Evolutionary conservation across 2,797 vertebrate genomes (phyloP).

Genomic region (Natrix natrix): DNA sequence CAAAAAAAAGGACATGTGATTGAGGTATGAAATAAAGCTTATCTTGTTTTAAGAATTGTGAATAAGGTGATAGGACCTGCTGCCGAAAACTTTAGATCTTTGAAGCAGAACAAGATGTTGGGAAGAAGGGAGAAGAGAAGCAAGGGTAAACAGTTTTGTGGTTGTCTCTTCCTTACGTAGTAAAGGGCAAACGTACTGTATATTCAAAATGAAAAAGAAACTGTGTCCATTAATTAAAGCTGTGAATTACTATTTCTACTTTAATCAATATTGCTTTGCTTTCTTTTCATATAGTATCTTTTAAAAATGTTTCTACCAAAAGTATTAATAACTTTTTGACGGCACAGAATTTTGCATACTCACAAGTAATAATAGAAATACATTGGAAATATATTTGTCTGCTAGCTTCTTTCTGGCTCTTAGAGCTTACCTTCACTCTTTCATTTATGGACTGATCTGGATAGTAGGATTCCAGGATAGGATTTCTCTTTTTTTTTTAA

Average conservation of each 20-base stretch:
- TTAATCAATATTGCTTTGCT: not conserved
- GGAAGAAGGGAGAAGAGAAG: not conserved
- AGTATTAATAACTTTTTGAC: not conserved
- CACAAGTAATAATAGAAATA: constrained; percentile 4
- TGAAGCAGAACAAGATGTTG: not conserved
- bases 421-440: not conserved
- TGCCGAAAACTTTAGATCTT: not conserved
- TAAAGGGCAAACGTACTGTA: not conserved
- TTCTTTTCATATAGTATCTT: not conserved
- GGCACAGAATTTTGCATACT: not conserved
- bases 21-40: not conserved
- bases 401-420: not conserved
- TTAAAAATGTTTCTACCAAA: not conserved
- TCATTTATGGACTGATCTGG: not conserved
- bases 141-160: not conserved
- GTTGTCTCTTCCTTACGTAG: not conserved
- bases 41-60: not conserved
- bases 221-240: not conserved
- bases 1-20: not conserved
- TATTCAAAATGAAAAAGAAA: not conserved
- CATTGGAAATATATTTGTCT: not conserved
- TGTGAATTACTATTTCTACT: not conserved
- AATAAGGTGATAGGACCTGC: not conserved
- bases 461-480: not conserved
- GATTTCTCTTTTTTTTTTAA: not conserved